Conservation (phyloP, 2,797 vertebrate genomes). For the Percopsis omiscomaycus region DNA sequence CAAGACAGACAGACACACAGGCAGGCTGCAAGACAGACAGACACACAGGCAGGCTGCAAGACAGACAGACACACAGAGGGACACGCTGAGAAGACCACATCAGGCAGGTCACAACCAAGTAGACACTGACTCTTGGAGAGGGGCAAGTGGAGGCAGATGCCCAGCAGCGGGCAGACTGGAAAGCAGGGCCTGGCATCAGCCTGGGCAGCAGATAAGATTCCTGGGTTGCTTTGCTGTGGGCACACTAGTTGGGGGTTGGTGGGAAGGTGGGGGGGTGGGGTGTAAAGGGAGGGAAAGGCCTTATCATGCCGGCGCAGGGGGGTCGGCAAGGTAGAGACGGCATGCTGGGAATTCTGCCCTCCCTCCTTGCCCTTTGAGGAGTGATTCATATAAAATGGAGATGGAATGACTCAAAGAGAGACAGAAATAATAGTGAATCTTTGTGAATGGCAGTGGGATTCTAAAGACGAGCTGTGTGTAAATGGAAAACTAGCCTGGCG, state of each 20-base stretch:
- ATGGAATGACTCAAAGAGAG: not conserved
- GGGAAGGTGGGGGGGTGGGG: conserved; percentile 51
- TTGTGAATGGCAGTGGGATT: too few relatives aligned
- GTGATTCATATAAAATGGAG: not conserved
- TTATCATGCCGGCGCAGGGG: conserved; percentile 79
- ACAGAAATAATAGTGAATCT: conserved; percentile 1
- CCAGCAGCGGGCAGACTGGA: conserved; percentile 37
- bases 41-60: conserved; percentile 26
- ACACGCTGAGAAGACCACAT: not conserved
- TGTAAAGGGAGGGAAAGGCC: conserved; percentile 19
- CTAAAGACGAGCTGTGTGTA: too few relatives aligned
- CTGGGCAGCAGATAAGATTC: conserved; percentile 82
- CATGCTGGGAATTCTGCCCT: conserved; percentile 65
- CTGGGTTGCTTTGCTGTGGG: conserved; percentile 77
- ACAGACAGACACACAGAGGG: conserved; percentile 24
- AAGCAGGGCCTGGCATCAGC: conserved; percentile 60
- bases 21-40: conserved; percentile 46
- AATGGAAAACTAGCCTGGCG: too few relatives aligned
- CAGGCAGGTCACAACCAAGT: conserved; percentile 1
- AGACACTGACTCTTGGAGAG: conserved; percentile 17
- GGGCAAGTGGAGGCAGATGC: conserved; percentile 37
- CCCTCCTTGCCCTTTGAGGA: conserved; percentile 27
- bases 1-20: conserved; percentile 37
- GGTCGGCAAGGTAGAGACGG: conserved; percentile 59
- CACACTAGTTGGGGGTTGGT: conserved; percentile 65